Conservation (phyloP, 2,797 vertebrate species). For the Cossypha heuglini region DNA sequence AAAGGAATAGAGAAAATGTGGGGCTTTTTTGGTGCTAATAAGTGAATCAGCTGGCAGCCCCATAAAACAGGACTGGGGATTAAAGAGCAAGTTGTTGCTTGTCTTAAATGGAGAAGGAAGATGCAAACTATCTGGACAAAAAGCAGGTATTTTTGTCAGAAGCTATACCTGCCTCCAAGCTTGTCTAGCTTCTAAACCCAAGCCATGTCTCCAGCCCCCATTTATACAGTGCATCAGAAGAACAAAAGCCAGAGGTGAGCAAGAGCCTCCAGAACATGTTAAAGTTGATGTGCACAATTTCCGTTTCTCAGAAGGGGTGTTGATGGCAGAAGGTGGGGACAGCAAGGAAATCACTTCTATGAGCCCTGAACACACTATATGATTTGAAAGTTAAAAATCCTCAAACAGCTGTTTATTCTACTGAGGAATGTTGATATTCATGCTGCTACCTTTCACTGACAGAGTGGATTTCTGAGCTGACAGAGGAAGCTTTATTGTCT, state of each 20-base stretch:
- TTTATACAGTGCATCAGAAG: rapidly evolving
- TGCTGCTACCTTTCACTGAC: neutral
- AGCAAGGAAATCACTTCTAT: neutral
- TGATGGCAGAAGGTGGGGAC: neutral
- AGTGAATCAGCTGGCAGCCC: neutral
- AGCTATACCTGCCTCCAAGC: neutral
- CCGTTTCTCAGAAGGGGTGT: neutral
- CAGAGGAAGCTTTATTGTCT: neutral
- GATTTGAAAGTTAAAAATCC: neutral
- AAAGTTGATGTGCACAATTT: neutral
- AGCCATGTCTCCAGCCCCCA: neutral
- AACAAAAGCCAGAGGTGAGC: neutral
- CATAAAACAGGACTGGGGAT: rapidly evolving
- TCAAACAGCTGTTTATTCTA: neutral
- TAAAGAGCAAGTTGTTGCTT: neutral
- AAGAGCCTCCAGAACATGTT: rapidly evolving
- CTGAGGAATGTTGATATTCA: neutral
- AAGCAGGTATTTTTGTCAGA: neutral
- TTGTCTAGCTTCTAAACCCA: neutral
- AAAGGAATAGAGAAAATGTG: neutral
- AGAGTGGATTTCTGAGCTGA: neutral
- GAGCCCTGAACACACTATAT: neutral
- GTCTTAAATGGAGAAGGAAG: neutral
- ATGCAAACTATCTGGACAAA: neutral
- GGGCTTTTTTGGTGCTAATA: rapidly evolving